phyloP scores from a whole-genome alignment of 1,140 invertebrate genomes.

The Chrysoperla carnea region DNA sequence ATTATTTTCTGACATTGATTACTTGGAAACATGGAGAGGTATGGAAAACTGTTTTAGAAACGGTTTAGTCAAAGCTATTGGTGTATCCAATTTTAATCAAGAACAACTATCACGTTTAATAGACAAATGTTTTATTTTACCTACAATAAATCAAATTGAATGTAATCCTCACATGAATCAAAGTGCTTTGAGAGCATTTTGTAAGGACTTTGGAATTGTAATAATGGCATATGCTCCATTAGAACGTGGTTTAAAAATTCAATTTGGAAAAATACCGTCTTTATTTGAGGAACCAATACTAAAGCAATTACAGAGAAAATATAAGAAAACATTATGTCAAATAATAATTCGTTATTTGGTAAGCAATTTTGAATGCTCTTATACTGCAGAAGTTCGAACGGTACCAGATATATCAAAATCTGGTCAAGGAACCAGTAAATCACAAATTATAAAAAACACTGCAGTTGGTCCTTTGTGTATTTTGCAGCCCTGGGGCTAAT shows the following conservation, averaged over 20 bases:
- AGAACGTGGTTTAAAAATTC: constrained; percentile 24
- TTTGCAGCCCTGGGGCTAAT: too few relatives aligned
- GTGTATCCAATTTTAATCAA: constrained; percentile 71
- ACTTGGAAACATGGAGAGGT: constrained; percentile 43
- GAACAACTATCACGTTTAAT: constrained; percentile 51
- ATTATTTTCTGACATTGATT: constrained; percentile 25
- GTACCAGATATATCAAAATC: too few relatives aligned
- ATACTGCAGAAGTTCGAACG: too few relatives aligned
- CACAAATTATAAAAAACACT: too few relatives aligned
- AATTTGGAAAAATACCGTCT: constrained; percentile 15
- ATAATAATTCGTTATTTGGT: constrained; percentile 43
- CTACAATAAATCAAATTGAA: constrained; percentile 60
- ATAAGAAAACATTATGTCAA: constrained; percentile 42
- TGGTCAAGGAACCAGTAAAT: too few relatives aligned
- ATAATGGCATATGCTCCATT: constrained; percentile 62
- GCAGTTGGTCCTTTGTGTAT: too few relatives aligned
- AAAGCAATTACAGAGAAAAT: constrained; percentile 33
- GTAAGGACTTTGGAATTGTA: constrained; percentile 38
- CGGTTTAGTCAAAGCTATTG: constrained; percentile 54
- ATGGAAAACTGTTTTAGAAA: constrained; percentile 47
- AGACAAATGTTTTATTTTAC: constrained; percentile 40
- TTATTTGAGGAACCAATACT: constrained; percentile 29
- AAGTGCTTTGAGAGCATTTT: constrained; percentile 47
- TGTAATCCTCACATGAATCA: constrained; percentile 68
- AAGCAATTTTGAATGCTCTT: constrained; percentile 10